Evolutionary conservation across 2,888 invertebrate species (phyloP).

Genomic region (Scaptomyza flava): DNA sequence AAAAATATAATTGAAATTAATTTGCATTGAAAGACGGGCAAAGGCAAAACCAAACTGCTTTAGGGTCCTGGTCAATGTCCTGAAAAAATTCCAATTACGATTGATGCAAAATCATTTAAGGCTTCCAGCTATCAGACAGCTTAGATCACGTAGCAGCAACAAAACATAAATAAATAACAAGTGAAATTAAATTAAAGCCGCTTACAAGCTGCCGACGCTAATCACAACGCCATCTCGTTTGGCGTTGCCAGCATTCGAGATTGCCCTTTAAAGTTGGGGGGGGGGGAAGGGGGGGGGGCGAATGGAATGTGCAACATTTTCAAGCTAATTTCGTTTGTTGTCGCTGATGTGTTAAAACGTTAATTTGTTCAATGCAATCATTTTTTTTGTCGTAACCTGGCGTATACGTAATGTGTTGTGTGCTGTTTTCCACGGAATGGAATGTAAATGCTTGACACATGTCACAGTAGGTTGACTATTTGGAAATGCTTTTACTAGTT

Average conservation of each 20-base stretch:
- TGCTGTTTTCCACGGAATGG: background rate
- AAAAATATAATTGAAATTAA: constrained; percentile 32
- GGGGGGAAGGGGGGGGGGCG: too few relatives aligned
- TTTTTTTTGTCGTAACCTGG: constrained; percentile 13
- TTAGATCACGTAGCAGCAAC: constrained; percentile 7
- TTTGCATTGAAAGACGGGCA: constrained; percentile 43
- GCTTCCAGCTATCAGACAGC: constrained; percentile 7
- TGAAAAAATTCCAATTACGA: constrained; percentile 43
- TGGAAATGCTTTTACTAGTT: too few relatives aligned
- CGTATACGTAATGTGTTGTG: constrained; percentile 52
- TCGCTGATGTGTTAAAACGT: constrained; percentile 1
- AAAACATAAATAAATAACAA: constrained; percentile 56
- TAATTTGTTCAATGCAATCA: constrained; percentile 54
- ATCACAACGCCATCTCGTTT: constrained; percentile 49
- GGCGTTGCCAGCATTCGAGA: too few relatives aligned
- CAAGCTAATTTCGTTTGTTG: constrained; percentile 30
- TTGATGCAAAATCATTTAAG: constrained; percentile 26
- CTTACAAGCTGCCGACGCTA: constrained; percentile 27
- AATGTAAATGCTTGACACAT: background rate
- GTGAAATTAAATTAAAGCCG: constrained; percentile 66
- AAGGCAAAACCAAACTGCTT: background rate
- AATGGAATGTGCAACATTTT: background rate
- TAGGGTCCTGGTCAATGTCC: background rate
- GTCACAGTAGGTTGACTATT: background rate
- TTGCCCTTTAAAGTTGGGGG: too few relatives aligned